Conservation (phyloP, 1,140 invertebrate species). For the Aphelinus certus region DNA sequence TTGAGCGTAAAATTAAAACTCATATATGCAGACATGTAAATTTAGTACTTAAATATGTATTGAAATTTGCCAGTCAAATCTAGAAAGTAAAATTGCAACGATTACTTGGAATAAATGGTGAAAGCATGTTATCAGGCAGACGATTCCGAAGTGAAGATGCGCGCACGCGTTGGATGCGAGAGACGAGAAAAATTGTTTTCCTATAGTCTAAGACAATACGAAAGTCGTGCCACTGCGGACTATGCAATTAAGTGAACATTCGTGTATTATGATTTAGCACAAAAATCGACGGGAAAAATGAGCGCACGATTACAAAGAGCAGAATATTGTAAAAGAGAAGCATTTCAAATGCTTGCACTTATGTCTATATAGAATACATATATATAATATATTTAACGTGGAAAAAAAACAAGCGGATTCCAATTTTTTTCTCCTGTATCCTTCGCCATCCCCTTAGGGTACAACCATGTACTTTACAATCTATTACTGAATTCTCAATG, state of each 20-base stretch:
- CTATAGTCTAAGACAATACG: constrained; percentile 28
- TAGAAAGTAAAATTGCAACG: too few relatives aligned
- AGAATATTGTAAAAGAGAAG: neutral
- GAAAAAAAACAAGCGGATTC: neutral
- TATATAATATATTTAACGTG: constrained; percentile 24
- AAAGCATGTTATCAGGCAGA: too few relatives aligned
- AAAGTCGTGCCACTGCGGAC: constrained; percentile 11
- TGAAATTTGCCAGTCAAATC: too few relatives aligned
- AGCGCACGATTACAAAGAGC: neutral
- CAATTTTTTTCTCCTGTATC: neutral
- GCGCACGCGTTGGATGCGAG: neutral
- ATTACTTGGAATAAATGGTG: too few relatives aligned
- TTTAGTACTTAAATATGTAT: too few relatives aligned
- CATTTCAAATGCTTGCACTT: neutral
- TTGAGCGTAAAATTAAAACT: too few relatives aligned
- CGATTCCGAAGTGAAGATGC: too few relatives aligned
- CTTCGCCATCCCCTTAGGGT: neutral
- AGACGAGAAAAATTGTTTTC: constrained; percentile 23
- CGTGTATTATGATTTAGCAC: constrained; percentile 7
- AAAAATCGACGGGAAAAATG: neutral
- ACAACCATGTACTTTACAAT: too few relatives aligned
- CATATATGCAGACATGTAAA: too few relatives aligned
- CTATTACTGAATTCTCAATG: too few relatives aligned
- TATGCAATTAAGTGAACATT: constrained; percentile 3
- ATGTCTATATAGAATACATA: neutral